Conservation (phyloP, 2,797 vertebrate species). For the Agapornis canus region DNA sequence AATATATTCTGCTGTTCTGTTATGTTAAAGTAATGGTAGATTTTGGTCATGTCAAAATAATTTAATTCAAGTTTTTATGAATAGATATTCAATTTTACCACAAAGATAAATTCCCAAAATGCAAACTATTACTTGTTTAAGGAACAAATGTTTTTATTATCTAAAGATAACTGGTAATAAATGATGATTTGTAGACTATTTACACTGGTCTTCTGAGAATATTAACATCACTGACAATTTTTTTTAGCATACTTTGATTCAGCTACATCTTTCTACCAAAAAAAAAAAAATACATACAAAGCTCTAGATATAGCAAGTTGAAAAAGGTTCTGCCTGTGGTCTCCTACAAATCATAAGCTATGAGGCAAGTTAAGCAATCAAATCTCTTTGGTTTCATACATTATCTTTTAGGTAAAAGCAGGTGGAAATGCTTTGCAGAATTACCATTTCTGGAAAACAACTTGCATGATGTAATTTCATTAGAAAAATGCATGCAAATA, state of each 20-base stretch:
- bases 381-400: neutral
- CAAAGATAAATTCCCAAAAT: neutral
- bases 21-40: neutral
- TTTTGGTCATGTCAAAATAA: neutral
- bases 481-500: neutral
- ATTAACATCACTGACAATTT: neutral
- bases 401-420: neutral
- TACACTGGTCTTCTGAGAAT: neutral
- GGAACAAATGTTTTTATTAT: neutral
- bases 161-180: neutral
- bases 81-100: neutral
- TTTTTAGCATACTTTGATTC: neutral
- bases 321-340: neutral
- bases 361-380: neutral
- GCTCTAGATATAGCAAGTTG: neutral
- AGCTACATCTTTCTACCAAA: neutral
- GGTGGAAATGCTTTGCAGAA: neutral
- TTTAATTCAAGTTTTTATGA: neutral
- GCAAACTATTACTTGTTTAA: neutral
- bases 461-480: neutral
- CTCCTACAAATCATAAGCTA: neutral
- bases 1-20: neutral
- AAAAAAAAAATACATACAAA: neutral
- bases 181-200: neutral
- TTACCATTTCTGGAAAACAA: neutral